A percentile compares a stretch with the other conserved stretches of the same genome.
Conservation (phyloP, 2,797 vertebrate species). For the Clarias pachynema region DNA sequence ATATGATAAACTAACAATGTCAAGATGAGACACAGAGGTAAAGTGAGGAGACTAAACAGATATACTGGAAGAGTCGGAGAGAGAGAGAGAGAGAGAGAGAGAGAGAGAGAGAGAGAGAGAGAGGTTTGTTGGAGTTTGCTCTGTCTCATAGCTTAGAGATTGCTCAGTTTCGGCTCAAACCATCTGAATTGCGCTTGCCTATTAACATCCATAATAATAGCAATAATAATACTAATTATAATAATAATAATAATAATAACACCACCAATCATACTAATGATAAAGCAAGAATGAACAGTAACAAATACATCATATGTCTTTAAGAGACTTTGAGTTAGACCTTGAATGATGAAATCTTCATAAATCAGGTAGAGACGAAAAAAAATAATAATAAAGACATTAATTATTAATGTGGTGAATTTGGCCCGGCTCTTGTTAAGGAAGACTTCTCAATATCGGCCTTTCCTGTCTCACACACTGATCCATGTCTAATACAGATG, state of each 20-base stretch:
- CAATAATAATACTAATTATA: neutral
- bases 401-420: neutral
- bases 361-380: neutral
- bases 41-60: neutral
- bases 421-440: neutral
- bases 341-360: neutral
- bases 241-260: too few relatives aligned
- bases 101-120: neutral
- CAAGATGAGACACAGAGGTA: neutral
- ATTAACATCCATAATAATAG: neutral
- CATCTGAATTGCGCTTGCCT: neutral
- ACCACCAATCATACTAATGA: neutral
- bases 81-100: too few relatives aligned
- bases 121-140: too few relatives aligned
- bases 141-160: neutral
- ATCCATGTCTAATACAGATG: neutral
- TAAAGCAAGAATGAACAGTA: neutral
- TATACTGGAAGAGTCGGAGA: neutral
- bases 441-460: neutral
- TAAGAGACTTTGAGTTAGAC: neutral
- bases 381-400: too few relatives aligned
- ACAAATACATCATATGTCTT: neutral
- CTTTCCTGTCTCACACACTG: neutral
- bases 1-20: neutral
- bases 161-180: neutral